Percentiles rank a stretch among this genome's conserved stretches.
These are phyloP conservation scores for Reinhardtius hippoglossoides DNA, from an alignment of 2,113 vertebrate species.

Conservation along the genomic window DNA sequence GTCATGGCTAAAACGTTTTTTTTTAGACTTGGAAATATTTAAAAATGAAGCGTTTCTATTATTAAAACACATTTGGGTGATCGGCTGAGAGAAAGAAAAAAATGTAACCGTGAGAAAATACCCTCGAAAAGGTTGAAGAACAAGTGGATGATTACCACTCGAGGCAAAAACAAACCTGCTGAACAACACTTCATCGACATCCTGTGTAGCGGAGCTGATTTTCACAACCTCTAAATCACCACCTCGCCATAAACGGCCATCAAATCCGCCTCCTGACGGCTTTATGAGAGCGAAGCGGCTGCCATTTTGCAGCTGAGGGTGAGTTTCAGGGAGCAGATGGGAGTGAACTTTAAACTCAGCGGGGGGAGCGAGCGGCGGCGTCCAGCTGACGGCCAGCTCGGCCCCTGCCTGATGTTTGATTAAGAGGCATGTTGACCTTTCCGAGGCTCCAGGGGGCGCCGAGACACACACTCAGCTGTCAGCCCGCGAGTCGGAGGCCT, in stretches of 20 bases:
- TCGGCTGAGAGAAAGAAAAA: no score
- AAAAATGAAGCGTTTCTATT: not conserved
- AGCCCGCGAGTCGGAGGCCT: slow-evolving; percentile 50
- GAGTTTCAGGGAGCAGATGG: slow-evolving; percentile 68
- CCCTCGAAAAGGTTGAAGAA: no score
- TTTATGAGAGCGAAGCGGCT: slow-evolving; percentile 41
- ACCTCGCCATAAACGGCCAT: slow-evolving; percentile 21
- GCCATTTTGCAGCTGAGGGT: slow-evolving; percentile 38
- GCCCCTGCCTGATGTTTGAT: slow-evolving; percentile 80
- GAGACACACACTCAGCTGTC: slow-evolving; percentile 72
- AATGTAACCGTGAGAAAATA: no score
- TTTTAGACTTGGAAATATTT: not conserved
- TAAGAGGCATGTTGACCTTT: slow-evolving; percentile 83
- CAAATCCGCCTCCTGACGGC: slow-evolving; percentile 47
- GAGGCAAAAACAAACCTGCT: no score
- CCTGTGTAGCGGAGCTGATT: slow-evolving; percentile 30
- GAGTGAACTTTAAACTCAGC: slow-evolving; percentile 80
- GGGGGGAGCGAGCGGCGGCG: slow-evolving; percentile 60
- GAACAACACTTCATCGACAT: not conserved
- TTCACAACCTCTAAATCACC: slow-evolving; percentile 41
- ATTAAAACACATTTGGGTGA: no score
- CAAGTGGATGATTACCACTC: no score
- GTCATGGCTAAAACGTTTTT: no score
- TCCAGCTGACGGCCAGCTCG: slow-evolving; percentile 66
- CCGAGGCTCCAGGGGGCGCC: slow-evolving; percentile 70